Conservation (phyloP, 2,888 invertebrate genomes). For the Euphydryas editha region DNA sequence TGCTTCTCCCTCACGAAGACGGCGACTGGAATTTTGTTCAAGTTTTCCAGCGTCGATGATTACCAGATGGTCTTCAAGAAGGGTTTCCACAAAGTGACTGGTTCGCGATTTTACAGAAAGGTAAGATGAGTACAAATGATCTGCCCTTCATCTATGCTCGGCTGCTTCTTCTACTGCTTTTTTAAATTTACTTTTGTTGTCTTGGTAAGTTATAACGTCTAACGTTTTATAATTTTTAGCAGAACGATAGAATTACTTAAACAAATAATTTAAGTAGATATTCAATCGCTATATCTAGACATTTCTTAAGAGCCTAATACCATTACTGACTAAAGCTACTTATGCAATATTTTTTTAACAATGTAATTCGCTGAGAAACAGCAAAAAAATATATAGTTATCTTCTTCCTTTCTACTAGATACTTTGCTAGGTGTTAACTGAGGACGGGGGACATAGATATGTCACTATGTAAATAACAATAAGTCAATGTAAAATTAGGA, state of each 20-base stretch:
- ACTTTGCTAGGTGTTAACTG: no score
- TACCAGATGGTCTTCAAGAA: constrained; percentile 94
- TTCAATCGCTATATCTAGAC: no score
- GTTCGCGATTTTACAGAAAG: constrained; percentile 93
- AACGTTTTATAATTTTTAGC: background rate
- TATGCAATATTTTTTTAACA: no score
- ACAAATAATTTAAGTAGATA: background rate
- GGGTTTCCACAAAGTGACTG: constrained; percentile 94
- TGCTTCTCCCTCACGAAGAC: constrained; percentile 94
- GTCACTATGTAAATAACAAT: no score
- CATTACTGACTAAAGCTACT: no score
- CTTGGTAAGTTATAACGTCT: background rate
- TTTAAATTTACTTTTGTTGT: background rate
- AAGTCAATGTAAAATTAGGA: no score
- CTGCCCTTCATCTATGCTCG: constrained; percentile 35
- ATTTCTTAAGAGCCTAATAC: no score
- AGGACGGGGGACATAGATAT: no score
- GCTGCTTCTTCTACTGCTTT: constrained; percentile 29
- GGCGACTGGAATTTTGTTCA: constrained; percentile 94
- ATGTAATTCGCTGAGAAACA: no score
- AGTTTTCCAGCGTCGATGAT: constrained; percentile 93
- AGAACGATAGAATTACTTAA: background rate
- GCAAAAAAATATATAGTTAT: no score
- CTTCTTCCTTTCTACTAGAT: no score
- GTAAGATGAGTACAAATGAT: constrained; percentile 67